These are phyloP conservation scores for Platorchestia sp. DNA, from an alignment of 1,140 invertebrate genomes.

Conservation along the genomic window DNA sequence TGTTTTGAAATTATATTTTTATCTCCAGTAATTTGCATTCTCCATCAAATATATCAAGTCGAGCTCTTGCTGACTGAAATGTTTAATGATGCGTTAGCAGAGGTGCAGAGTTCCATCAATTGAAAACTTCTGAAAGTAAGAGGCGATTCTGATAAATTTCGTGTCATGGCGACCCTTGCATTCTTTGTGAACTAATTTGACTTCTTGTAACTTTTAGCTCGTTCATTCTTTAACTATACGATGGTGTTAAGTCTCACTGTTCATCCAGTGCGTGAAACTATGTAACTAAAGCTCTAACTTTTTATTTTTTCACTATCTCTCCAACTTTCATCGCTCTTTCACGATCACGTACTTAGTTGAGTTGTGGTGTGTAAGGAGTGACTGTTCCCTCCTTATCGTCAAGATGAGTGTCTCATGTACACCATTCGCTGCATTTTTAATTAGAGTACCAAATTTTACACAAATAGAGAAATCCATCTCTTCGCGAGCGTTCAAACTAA, in stretches of 20 bases:
- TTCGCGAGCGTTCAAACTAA: not conserved
- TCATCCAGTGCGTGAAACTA: not conserved
- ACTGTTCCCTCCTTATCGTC: not conserved
- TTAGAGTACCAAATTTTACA: not conserved
- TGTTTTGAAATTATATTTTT: too few relatives aligned
- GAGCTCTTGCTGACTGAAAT: too few relatives aligned
- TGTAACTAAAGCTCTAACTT: not conserved
- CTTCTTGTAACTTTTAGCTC: not conserved
- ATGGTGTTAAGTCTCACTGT: not conserved
- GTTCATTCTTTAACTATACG: not conserved
- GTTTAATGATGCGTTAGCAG: too few relatives aligned
- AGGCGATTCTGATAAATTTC: too few relatives aligned
- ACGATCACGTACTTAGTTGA: not conserved
- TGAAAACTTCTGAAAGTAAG: too few relatives aligned
- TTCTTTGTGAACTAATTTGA: not conserved
- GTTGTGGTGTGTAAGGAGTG: not conserved
- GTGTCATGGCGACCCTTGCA: too few relatives aligned
- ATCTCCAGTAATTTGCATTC: too few relatives aligned
- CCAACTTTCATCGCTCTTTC: not conserved
- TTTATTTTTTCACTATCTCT: not conserved
- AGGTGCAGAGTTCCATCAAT: too few relatives aligned
- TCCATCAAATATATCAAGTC: too few relatives aligned
- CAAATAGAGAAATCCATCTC: not conserved
- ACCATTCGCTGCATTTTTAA: not conserved
- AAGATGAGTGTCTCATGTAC: not conserved